Percentiles rank a stretch among this genome's conserved stretches.
phyloP scores from a whole-genome alignment of 1,140 invertebrate genomes.

The Drosophila grimshawi region DNA sequence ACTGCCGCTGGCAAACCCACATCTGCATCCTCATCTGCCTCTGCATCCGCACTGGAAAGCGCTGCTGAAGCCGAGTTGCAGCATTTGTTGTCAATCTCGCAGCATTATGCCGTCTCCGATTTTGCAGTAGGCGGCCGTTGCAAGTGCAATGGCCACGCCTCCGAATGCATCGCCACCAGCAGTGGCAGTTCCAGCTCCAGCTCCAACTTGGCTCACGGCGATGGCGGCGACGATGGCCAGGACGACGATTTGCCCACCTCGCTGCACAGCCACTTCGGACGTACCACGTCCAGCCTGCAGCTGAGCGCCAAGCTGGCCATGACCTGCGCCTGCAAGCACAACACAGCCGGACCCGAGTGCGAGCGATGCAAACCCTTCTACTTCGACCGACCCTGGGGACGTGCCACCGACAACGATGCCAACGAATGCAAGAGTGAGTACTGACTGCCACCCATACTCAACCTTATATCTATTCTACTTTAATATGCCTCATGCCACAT shows the following conservation, averaged over 20 bases:
- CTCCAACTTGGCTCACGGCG: constrained; percentile 77
- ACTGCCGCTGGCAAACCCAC: constrained; percentile 31
- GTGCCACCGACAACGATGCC: constrained; percentile 96
- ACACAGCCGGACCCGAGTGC: constrained; percentile 99
- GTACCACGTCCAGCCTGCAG: constrained; percentile 72
- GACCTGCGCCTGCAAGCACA: constrained; percentile 98
- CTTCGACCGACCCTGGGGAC: constrained; percentile 99
- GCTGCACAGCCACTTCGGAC: constrained; percentile 58
- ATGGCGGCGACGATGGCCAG: constrained; percentile 58
- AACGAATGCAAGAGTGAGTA: constrained; percentile 98
- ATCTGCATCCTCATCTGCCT: too few species aligned
- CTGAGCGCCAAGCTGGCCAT: constrained; percentile 85
- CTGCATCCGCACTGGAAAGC: constrained; percentile 6
- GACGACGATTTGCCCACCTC: constrained; percentile 85
- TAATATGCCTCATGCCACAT: not conserved
- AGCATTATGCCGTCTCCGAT: constrained; percentile 97
- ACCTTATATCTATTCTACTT: too few species aligned
- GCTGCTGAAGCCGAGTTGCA: constrained; percentile 65
- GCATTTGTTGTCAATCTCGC: constrained; percentile 83
- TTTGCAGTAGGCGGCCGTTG: constrained; percentile 99
- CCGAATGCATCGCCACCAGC: constrained; percentile 87
- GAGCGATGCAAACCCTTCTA: constrained; percentile 99
- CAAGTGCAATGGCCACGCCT: constrained; percentile 99
- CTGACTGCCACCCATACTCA: not conserved
- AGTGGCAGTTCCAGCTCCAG: not conserved